Base-by-base conservation (phyloP, 2,113 vertebrate species). In the Camelus bactrianus region DNA sequence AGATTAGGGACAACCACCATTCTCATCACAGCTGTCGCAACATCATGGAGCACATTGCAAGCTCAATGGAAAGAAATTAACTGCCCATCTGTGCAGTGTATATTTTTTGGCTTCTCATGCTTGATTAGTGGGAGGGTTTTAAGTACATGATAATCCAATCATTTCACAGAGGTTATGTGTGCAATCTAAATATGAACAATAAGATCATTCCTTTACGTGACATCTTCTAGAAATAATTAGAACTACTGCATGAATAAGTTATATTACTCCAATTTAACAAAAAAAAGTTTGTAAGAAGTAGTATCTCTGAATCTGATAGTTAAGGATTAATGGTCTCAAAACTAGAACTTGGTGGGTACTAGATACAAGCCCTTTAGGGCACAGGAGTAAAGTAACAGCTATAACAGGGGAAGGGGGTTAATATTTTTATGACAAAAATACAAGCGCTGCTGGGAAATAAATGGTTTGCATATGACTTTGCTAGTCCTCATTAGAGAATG, bases 11-110 rank as follows among this genome's bases (percentile, higher is more conserved):
- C 85, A 89, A 93, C 94, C 94, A 97, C 96, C 82, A 72, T 98
- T 97, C 96, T 98, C 96, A 73, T 94, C 96, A 83, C 97, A 98
- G 98, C 97, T 98, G 98, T 94, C 97, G 30, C 75, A 42, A 28
- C 95, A 98, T 97, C 96, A 92, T 58, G 64, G 89, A 98, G 35
- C 75, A 83, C 88, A 91, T 54, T 98, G 89, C 88, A 95, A 94
- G 87, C 89, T 98, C 95, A 97, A 91, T 97, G 89, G 79, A 98
- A 96, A 87, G 90, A 98, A 97, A 97, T 97, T 95, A 98, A 93
- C 92, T 97, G 83, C 58, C 97, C 97, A 97, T 98, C 97, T 98
- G 96, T 97, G 94, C 77, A 16, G 6, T 85, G 83, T 70, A 89
- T 89, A 96, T 67, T 89, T 94, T 97, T 94, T 93, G 95, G 82